Percentiles rank a stretch among this genome's conserved stretches.
phyloP scores from a whole-genome alignment of 2,888 invertebrate species.

The Tenthredo notha region DNA sequence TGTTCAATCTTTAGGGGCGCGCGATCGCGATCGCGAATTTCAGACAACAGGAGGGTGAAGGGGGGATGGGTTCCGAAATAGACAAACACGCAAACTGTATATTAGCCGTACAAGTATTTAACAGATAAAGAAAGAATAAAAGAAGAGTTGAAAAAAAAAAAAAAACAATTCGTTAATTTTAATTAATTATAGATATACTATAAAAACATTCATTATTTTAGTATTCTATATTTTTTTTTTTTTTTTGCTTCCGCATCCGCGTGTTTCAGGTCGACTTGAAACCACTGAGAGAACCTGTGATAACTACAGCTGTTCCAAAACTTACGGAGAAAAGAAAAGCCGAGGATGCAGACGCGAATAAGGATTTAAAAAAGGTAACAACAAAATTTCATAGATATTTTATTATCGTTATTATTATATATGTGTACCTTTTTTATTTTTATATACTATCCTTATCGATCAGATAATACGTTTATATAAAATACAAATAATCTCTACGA shows the following conservation, averaged over 20 bases:
- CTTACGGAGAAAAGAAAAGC: constrained; percentile 90
- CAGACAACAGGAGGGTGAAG: not conserved
- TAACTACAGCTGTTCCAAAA: constrained; percentile 74
- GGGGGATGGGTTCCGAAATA: not conserved
- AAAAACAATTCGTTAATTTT: not conserved
- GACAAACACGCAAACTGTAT: constrained; percentile 18
- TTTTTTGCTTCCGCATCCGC: not conserved
- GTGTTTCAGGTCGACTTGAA: constrained; percentile 75
- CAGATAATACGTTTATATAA: no score
- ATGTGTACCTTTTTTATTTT: no score
- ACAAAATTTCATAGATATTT: no score
- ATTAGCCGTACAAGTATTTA: not conserved
- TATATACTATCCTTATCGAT: not conserved
- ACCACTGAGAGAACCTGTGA: constrained; percentile 73
- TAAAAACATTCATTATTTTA: not conserved
- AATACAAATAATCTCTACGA: no score
- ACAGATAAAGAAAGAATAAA: not conserved
- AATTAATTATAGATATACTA: not conserved
- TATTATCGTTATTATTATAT: not conserved
- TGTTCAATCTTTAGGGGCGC: not conserved
- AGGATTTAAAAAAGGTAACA: constrained; percentile 93
- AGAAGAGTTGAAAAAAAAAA: not conserved
- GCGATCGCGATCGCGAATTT: not conserved
- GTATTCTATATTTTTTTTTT: not conserved
- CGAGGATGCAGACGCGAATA: constrained; percentile 89